A percentile compares a stretch with the other conserved stretches of the same genome.
phyloP scores from a whole-genome alignment of 2,113 vertebrate species.

The Paralichthys olivaceus region DNA sequence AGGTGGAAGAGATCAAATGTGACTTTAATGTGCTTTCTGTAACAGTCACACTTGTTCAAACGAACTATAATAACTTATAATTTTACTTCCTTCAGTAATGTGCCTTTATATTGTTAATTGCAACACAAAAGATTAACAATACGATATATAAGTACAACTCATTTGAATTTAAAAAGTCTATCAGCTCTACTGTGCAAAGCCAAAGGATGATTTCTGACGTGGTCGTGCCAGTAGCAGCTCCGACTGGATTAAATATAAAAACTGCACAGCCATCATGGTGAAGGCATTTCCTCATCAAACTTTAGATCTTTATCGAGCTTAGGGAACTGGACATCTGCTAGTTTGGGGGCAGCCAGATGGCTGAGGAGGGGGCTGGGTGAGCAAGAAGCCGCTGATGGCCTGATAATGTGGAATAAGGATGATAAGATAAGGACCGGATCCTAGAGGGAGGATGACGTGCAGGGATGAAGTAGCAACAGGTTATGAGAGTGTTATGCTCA shows the following conservation, averaged over 20 bases:
- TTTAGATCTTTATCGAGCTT: slow-evolving; percentile 64
- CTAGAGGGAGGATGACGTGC: neutral
- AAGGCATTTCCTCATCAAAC: slow-evolving; percentile 67
- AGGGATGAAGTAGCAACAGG: slow-evolving; percentile 30
- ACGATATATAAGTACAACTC: neutral
- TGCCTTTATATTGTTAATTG: neutral
- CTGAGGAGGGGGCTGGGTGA: slow-evolving; percentile 32
- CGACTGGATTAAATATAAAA: slow-evolving; percentile 43
- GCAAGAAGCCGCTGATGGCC: slow-evolving; percentile 41
- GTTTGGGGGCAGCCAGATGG: slow-evolving; percentile 64
- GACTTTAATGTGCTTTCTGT: too few species aligned
- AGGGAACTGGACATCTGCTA: slow-evolving; percentile 69
- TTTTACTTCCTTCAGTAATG: neutral
- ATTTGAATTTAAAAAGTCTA: neutral
- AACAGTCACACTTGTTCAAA: too few species aligned
- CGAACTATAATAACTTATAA: too few species aligned
- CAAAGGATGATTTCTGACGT: slow-evolving; percentile 32
- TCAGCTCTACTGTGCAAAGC: slow-evolving; percentile 5
- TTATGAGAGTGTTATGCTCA: slow-evolving; percentile 6
- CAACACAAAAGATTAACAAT: neutral
- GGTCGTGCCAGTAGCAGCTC: slow-evolving; percentile 4
- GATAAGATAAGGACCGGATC: neutral
- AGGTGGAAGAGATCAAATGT: too few species aligned
- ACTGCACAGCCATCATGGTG: slow-evolving; percentile 35
- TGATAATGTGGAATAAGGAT: slow-evolving; percentile 39